These are phyloP conservation scores for Orthonevra nobilis DNA, from an alignment of 2,888 invertebrate genomes.

Conservation along the genomic window DNA sequence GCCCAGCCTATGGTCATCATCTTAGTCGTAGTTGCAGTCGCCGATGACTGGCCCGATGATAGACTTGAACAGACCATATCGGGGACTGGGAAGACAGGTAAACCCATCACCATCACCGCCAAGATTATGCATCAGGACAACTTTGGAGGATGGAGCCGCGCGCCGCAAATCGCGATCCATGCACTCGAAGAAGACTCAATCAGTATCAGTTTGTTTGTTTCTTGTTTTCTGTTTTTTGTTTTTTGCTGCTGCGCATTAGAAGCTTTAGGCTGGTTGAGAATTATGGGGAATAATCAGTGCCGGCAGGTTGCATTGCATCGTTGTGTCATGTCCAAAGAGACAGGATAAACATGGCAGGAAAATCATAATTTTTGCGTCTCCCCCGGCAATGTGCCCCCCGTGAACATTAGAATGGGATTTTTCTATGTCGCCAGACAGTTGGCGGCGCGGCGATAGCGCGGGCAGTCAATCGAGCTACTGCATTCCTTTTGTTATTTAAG, in stretches of 20 bases:
- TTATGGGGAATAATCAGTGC: conserved; percentile 63
- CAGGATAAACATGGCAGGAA: conserved; percentile 61
- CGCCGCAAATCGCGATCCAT: too few relatives aligned
- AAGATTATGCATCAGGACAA: too few relatives aligned
- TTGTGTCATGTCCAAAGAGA: conserved; percentile 66
- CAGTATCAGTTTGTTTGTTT: conserved; percentile 6
- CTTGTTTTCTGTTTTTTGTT: not conserved
- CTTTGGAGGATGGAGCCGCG: not conserved
- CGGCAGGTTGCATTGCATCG: conserved; percentile 59
- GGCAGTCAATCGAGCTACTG: conserved; percentile 50
- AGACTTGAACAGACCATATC: conserved; percentile 63
- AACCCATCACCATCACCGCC: conserved; percentile 1
- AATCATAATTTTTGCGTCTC: conserved; percentile 67
- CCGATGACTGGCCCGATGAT: conserved; percentile 26
- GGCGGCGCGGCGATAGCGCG: not conserved
- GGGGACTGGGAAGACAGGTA: conserved; percentile 44
- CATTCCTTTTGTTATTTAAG: conserved; percentile 59
- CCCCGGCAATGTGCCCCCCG: conserved; percentile 40
- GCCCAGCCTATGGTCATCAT: conserved; percentile 59
- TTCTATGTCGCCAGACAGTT: conserved; percentile 60
- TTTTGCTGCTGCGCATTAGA: too few relatives aligned
- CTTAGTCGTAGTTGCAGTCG: conserved; percentile 28
- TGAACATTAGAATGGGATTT: conserved; percentile 66
- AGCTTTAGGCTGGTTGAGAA: conserved; percentile 46
- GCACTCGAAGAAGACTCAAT: conserved; percentile 63